Conservation (phyloP, 2,797 vertebrate genomes). For the Sebastiscus tertius region DNA sequence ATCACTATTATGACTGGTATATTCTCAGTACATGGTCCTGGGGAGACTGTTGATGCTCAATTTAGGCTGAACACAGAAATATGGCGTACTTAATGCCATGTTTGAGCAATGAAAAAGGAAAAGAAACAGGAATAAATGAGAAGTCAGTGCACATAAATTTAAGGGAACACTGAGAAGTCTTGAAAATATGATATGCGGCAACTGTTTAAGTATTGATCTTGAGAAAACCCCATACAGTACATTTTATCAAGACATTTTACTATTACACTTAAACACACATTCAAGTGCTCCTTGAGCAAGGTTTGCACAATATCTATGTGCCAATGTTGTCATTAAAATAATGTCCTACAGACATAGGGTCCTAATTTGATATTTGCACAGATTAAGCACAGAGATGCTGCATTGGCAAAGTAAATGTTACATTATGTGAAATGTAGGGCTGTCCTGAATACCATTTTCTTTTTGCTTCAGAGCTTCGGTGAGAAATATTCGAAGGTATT, state of each 20-base stretch:
- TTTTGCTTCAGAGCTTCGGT: too few relatives aligned
- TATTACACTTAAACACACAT: background rate
- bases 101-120: conserved; percentile 36
- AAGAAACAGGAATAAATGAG: conserved; percentile 17
- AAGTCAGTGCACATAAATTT: conserved; percentile 1
- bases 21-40: conserved; percentile 44
- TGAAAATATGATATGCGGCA: background rate
- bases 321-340: background rate
- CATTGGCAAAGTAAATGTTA: background rate
- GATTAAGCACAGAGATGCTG: background rate
- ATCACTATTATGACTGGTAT: conserved; percentile 71
- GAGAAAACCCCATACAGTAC: background rate
- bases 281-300: background rate
- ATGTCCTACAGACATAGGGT: background rate
- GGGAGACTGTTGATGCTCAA: conserved; percentile 40
- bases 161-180: background rate
- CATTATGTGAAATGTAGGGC: background rate
- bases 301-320: background rate
- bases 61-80: conserved; percentile 53
- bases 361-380: background rate
- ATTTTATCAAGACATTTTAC: background rate
- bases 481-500: too few relatives aligned
- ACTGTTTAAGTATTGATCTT: conserved; percentile 19
- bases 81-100: conserved; percentile 28
- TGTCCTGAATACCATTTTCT: too few relatives aligned